Conservation (phyloP, 2,888 invertebrate species). For the Drosophila rellima region DNA sequence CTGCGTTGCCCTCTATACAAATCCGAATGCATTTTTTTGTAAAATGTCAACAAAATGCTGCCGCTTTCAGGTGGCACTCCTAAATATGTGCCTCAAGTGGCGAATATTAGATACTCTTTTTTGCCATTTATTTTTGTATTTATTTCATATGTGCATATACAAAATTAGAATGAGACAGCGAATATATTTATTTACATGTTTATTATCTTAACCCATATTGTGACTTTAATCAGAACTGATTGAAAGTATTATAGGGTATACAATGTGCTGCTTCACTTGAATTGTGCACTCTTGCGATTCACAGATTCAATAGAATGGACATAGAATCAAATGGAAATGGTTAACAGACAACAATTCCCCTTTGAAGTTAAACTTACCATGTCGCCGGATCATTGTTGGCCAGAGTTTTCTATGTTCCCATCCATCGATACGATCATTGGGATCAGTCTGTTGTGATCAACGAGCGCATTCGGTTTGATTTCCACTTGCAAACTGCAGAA, state of each 20-base stretch:
- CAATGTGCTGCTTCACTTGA: slow-evolving; percentile 34
- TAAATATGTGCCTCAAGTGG: background rate
- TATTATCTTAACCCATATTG: background rate
- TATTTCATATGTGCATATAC: too few species aligned
- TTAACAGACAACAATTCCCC: slow-evolving; percentile 52
- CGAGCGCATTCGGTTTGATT: slow-evolving; percentile 44
- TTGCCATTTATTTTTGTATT: background rate
- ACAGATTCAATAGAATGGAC: slow-evolving; percentile 42
- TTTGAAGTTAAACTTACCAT: slow-evolving; percentile 71
- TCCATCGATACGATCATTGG: slow-evolving; percentile 32
- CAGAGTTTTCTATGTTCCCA: slow-evolving; percentile 22
- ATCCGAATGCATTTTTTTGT: slow-evolving; percentile 29
- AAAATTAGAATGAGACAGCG: too few species aligned
- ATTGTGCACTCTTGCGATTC: slow-evolving; percentile 65
- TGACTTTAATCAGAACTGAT: background rate
- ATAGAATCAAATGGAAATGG: slow-evolving; percentile 31
- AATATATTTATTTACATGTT: background rate
- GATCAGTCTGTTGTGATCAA: slow-evolving; percentile 44
- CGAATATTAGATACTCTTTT: slow-evolving; percentile 18
- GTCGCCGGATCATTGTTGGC: slow-evolving; percentile 69
- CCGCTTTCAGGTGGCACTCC: slow-evolving; percentile 26
- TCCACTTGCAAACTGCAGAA: slow-evolving; percentile 9
- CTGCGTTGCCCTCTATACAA: slow-evolving; percentile 12
- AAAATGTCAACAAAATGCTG: slow-evolving; percentile 41
- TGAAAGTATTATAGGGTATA: slow-evolving; percentile 19